Conservation (phyloP, 2,888 invertebrate genomes). For the Coecobrya sp. region DNA sequence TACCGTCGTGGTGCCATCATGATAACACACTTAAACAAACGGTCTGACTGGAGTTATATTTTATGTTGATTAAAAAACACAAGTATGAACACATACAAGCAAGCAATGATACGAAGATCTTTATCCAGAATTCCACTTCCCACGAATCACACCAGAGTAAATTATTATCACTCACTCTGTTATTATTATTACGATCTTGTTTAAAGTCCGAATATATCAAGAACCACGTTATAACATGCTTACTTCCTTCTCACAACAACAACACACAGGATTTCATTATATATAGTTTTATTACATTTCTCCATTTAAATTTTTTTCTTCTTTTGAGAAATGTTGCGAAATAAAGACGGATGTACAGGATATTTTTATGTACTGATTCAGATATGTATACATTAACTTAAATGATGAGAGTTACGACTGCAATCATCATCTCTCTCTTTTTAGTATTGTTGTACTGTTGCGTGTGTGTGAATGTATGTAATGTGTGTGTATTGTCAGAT, state of each 20-base stretch:
- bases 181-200: neutral
- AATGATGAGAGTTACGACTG: slow-evolving; percentile 28
- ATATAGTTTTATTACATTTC: neutral
- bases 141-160: slow-evolving; percentile 22
- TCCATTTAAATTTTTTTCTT: slow-evolving; percentile 33
- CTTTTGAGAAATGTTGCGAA: slow-evolving; percentile 45
- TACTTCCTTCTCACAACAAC: slow-evolving; percentile 42
- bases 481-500: slow-evolving; percentile 17
- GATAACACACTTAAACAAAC: neutral
- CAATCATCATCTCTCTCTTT: neutral
- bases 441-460: neutral
- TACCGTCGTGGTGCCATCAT: neutral
- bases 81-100: neutral
- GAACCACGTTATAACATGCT: neutral
- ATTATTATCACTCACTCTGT: slow-evolving; percentile 13
- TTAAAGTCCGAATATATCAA: neutral
- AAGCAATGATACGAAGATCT: slow-evolving; percentile 47
- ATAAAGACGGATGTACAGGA: slow-evolving; percentile 16
- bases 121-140: slow-evolving; percentile 32
- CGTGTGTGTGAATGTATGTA: slow-evolving; percentile 78
- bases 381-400: slow-evolving; percentile 40
- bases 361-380: slow-evolving; percentile 14
- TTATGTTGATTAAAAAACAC: neutral
- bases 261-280: slow-evolving; percentile 5
- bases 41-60: neutral